Evolutionary conservation across 1,140 invertebrate genomes (phyloP), one percentile per base, ranked within the genome.

Genomic region (Drosophila novamexicana): DNA sequence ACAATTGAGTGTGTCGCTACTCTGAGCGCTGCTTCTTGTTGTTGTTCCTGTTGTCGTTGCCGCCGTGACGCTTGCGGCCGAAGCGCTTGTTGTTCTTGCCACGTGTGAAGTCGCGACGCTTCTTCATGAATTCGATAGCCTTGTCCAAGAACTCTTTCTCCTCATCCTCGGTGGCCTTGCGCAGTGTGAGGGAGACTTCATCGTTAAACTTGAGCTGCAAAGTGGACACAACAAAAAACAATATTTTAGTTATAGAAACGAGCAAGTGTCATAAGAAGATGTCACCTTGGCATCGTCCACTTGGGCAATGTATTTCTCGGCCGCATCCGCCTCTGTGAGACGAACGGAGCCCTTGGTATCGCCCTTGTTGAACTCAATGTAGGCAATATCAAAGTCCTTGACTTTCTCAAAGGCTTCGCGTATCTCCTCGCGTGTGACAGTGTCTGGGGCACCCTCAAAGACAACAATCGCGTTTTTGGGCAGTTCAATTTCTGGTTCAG

Each of bases 331-430:
- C 75, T 95, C 95, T 8, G 94, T 92, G 16, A 97, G 93, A 49
- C 96, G 93, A 9, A 97, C 93, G 90, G 95, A 95, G 8, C 96
- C 96, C 80, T 96, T 94, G 1, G 93, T 92, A 70, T 97, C 94
- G 7, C 96, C 96, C 63, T 94, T 94, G 69, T 94, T 95, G 84
- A 95, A 97, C 79, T 97, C 96, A 66, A 97, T 93, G 91, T 94
- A 97, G 2, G 95, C 95, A 18, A 97, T 94, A 67, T 95, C 94
- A 4, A 93, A 93, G 54, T 94, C 94, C 36, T 76, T 93, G 29
- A 94, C 80, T 79, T 95, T 93, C 16, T 93, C 93, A 12, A 97
- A 93, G 52, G 94, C 94, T 66, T 95, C 94, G 82, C 95, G 96
- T 10, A 98, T 94, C 77, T 95, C 93, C 89, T 97, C 96, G 37